A percentile compares a stretch with the other conserved stretches of the same genome.
Evolutionary conservation across 2,797 vertebrate genomes (phyloP).

Genomic region (Alosa sapidissima): DNA sequence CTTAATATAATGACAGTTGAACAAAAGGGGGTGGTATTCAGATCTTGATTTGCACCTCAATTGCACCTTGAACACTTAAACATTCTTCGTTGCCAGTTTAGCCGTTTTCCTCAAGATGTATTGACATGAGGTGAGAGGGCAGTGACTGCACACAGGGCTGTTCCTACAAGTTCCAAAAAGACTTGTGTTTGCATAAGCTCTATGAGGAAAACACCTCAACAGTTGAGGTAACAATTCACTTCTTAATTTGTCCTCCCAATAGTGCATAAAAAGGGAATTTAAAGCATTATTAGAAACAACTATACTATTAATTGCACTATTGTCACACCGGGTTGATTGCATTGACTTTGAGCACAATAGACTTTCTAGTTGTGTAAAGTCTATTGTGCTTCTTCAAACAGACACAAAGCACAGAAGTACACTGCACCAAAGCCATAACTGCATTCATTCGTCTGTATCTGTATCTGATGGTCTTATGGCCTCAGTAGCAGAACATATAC

Average conservation of each 20-base stretch:
- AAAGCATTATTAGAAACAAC: not conserved
- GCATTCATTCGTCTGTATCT: not conserved
- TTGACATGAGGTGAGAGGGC: not conserved
- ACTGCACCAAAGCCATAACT: not conserved
- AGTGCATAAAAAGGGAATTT: not conserved
- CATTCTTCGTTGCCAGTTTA: conserved; percentile 12
- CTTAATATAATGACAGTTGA: not conserved
- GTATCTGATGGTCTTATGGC: not conserved
- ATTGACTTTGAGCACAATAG: not conserved
- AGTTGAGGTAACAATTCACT: not conserved
- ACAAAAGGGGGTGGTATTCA: not conserved
- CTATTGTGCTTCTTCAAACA: not conserved
- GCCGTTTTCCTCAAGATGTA: not conserved
- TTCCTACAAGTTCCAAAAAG: not conserved
- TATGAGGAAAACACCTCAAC: not conserved
- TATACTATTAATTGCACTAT: not conserved
- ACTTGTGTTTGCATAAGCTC: not conserved
- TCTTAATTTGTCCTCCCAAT: not conserved
- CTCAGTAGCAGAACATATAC: not conserved
- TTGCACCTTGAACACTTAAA: not conserved
- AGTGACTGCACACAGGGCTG: not conserved
- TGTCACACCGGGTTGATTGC: not conserved
- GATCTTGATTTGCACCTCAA: not conserved
- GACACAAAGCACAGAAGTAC: not conserved
- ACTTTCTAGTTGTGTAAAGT: not conserved